Evolutionary conservation across 2,797 vertebrate species (phyloP).

Genomic region (Epinephelus coioides): DNA sequence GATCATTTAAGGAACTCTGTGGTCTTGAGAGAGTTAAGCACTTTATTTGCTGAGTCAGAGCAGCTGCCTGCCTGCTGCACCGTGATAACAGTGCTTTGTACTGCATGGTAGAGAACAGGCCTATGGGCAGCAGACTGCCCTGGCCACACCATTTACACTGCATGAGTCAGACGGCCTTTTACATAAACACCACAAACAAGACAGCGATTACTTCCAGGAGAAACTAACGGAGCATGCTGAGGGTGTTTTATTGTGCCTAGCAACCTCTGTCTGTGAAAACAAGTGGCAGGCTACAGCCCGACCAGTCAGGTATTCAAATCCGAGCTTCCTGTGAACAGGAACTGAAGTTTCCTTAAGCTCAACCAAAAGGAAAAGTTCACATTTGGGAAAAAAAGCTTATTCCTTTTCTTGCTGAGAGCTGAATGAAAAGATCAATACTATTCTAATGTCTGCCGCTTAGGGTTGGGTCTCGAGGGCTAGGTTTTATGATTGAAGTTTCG

Average conservation of each 20-base stretch:
- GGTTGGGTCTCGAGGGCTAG: background rate
- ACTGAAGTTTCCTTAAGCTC: background rate
- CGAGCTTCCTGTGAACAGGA: background rate
- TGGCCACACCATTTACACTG: conserved; percentile 29
- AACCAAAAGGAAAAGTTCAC: background rate
- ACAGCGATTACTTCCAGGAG: background rate
- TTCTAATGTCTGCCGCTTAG: background rate
- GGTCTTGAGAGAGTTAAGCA: conserved; percentile 51
- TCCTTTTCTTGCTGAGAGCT: background rate
- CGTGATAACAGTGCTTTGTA: conserved; percentile 60
- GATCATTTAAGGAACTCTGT: conserved; percentile 18
- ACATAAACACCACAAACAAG: conserved; percentile 25
- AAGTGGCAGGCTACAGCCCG: background rate
- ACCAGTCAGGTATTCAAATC: background rate
- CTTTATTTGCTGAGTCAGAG: conserved; percentile 68
- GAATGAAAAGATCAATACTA: background rate
- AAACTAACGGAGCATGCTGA: background rate
- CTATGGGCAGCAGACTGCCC: conserved; percentile 10
- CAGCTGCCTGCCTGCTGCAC: conserved; percentile 43
- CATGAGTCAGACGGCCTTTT: conserved; percentile 35
- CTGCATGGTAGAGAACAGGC: conserved; percentile 34
- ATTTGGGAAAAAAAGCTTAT: background rate
- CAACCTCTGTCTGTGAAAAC: conserved; percentile 28
- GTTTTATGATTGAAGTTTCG: background rate
- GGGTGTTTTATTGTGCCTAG: conserved; percentile 1